phyloP scores from a whole-genome alignment of 2,888 invertebrate genomes.

The Sphecodes monilicornis region DNA sequence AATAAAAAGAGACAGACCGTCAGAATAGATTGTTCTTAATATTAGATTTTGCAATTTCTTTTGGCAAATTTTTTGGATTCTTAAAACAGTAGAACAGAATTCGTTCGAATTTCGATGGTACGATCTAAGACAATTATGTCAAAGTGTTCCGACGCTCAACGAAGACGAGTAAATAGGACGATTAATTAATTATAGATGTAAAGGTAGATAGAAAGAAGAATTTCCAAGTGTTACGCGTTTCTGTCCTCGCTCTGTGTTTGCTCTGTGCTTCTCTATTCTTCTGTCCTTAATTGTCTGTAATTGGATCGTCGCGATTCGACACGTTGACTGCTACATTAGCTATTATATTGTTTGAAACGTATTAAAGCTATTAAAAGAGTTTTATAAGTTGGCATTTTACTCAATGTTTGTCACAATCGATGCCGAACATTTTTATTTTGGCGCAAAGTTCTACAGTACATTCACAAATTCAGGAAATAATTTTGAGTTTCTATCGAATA shows the following conservation, averaged over 20 bases:
- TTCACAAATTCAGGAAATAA: too few relatives aligned
- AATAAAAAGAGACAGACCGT: too few relatives aligned
- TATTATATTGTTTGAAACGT: too few relatives aligned
- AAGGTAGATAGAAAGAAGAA: neutral
- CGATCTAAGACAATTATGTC: neutral
- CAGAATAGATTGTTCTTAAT: too few relatives aligned
- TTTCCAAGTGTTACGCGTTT: conserved; percentile 10
- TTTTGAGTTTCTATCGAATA: too few relatives aligned
- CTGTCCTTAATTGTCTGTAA: neutral
- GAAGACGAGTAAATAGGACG: neutral
- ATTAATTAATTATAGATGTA: neutral
- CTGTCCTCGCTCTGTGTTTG: neutral
- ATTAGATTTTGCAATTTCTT: too few relatives aligned
- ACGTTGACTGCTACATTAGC: neutral
- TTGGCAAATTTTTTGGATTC: too few relatives aligned
- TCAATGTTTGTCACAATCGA: too few relatives aligned
- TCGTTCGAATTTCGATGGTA: neutral
- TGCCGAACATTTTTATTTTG: too few relatives aligned
- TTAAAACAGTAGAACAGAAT: neutral
- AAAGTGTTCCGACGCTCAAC: neutral
- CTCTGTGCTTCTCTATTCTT: conserved; percentile 3
- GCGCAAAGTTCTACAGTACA: too few relatives aligned
- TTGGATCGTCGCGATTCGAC: conserved; percentile 6
- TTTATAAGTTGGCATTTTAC: too few relatives aligned
- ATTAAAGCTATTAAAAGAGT: too few relatives aligned